Evolutionary conservation across 64 coral and sea anemone genomes (phyloP).

Genomic region (Actinia tenebrosa): DNA sequence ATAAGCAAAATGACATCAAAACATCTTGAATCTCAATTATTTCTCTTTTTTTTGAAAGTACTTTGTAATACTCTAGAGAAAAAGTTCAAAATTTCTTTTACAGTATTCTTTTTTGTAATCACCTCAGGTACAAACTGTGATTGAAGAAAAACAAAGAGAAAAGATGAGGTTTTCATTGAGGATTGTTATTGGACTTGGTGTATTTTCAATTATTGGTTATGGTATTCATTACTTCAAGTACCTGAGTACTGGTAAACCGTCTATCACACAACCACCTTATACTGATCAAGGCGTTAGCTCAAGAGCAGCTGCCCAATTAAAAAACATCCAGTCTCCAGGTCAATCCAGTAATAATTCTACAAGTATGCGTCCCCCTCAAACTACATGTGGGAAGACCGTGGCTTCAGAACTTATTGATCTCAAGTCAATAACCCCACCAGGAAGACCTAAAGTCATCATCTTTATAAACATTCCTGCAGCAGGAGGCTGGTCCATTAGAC

Average conservation of each 20-base stretch:
- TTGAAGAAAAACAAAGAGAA: no score
- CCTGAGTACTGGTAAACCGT: no score
- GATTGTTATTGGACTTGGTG: background rate
- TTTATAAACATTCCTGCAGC: conserved; percentile 36
- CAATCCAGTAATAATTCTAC: background rate
- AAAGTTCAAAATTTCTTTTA: no score
- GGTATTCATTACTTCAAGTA: background rate
- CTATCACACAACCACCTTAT: background rate
- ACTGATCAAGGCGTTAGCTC: background rate
- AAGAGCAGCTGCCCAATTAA: background rate
- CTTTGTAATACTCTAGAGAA: no score
- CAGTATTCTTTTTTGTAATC: no score
- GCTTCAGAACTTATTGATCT: background rate
- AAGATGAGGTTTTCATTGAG: background rate
- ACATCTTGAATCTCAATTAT: no score
- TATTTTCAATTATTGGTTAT: background rate
- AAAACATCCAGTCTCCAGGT: background rate
- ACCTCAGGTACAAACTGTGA: no score
- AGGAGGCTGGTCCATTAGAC: background rate
- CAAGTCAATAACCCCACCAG: background rate
- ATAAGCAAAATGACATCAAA: no score
- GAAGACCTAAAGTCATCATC: conserved; percentile 24
- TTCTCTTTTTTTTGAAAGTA: no score
- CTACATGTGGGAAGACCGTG: background rate
- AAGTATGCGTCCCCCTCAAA: background rate